Evolutionary conservation across 1,140 invertebrate species (phyloP).

Genomic region (Tenebrio molitor): DNA sequence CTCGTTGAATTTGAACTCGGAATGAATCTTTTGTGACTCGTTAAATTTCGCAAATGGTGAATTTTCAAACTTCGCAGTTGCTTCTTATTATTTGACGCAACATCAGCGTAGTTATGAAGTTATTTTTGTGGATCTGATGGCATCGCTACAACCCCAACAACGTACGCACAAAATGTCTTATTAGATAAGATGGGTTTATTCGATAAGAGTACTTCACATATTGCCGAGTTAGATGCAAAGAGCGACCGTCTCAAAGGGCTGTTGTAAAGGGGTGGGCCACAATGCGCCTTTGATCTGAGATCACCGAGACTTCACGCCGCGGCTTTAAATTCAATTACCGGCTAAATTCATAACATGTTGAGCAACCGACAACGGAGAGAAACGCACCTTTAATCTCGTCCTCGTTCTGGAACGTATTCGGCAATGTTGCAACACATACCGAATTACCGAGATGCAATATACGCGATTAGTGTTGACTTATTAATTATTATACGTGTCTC

Average conservation of each 20-base stretch:
- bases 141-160: neutral
- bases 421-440: too few species aligned
- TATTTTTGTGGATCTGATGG: neutral
- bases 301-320: constrained; percentile 47
- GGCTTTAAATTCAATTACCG: constrained; percentile 48
- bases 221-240: constrained; percentile 14
- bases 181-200: constrained; percentile 33
- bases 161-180: constrained; percentile 21
- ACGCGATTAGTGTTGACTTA: too few species aligned
- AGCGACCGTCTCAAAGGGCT: constrained; percentile 38
- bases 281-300: constrained; percentile 46
- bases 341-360: constrained; percentile 41
- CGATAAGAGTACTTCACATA: constrained; percentile 37
- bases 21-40: too few species aligned
- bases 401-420: too few species aligned
- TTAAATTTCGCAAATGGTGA: too few species aligned
- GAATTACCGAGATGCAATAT: too few species aligned
- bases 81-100: too few species aligned
- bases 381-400: constrained; percentile 24
- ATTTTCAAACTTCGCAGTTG: too few species aligned
- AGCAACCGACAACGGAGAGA: constrained; percentile 17
- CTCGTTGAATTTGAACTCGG: too few species aligned
- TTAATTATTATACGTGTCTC: too few species aligned
- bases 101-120: too few species aligned
- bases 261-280: constrained; percentile 32